A percentile compares a stretch with the other conserved stretches of the same genome.
Conservation (phyloP, 2,888 invertebrate species). For the Stegophylla sp. region DNA sequence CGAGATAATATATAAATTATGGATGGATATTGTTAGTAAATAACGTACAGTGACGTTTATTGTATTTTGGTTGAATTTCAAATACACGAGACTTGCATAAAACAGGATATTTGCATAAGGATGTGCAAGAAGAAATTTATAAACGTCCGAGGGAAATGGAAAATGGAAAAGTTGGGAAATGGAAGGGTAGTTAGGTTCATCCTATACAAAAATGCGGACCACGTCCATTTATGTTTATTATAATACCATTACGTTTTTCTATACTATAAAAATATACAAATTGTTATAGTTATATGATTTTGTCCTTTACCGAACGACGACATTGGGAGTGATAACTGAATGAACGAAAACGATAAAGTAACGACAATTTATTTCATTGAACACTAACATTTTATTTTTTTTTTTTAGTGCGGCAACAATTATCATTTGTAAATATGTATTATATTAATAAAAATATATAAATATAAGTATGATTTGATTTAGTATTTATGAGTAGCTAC, state of each 20-base stretch:
- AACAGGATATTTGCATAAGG: slow-evolving; percentile 9
- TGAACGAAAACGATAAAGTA: neutral
- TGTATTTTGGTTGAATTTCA: slow-evolving; percentile 25
- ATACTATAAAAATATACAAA: neutral
- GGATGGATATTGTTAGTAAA: neutral
- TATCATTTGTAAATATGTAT: too few relatives aligned
- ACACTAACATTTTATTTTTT: neutral
- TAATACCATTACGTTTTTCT: neutral
- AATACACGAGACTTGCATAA: neutral
- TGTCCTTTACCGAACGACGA: neutral
- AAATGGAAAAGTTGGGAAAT: slow-evolving; percentile 4
- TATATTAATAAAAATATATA: too few relatives aligned
- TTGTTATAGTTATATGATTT: neutral
- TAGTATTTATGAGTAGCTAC: too few relatives aligned
- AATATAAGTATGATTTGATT: too few relatives aligned
- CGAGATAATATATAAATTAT: too few relatives aligned
- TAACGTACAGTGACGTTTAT: neutral
- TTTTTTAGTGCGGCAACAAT: too few relatives aligned
- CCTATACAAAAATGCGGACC: neutral
- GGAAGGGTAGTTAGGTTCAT: neutral
- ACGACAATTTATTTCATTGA: neutral
- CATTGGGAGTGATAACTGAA: neutral
- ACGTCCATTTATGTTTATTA: neutral
- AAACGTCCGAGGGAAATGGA: slow-evolving; percentile 35
- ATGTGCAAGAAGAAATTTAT: slow-evolving; percentile 27